These are phyloP conservation scores for Heliconius nattereri DNA, from an alignment of 1,140 invertebrate species.

Conservation along the genomic window DNA sequence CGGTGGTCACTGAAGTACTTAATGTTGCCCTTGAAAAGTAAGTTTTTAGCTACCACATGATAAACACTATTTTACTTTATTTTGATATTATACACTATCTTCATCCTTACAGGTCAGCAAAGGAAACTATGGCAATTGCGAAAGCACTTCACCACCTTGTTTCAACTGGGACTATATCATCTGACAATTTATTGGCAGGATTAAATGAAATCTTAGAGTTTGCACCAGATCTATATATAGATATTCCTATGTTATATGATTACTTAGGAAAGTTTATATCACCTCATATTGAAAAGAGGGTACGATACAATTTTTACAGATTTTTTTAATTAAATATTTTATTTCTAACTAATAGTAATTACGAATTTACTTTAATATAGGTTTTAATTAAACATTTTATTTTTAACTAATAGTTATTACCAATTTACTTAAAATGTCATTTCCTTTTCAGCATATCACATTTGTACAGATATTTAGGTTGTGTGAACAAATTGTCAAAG, in stretches of 20 bases:
- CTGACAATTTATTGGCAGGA: slow-evolving; percentile 60
- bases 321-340: neutral
- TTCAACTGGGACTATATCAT: slow-evolving; percentile 54
- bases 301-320: slow-evolving; percentile 30
- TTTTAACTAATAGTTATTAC: neutral
- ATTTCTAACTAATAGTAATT: neutral
- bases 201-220: slow-evolving; percentile 65
- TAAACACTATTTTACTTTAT: neutral
- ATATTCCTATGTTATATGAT: slow-evolving; percentile 74
- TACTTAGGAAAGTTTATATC: slow-evolving; percentile 67
- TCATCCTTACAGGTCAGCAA: slow-evolving; percentile 53
- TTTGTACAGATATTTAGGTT: slow-evolving; percentile 58
- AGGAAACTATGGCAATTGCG: slow-evolving; percentile 54
- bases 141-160: slow-evolving; percentile 59
- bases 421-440: slow-evolving; percentile 30
- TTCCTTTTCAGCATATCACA: slow-evolving; percentile 66
- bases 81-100: neutral
- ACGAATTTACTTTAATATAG: neutral
- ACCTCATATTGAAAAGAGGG: slow-evolving; percentile 72
- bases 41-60: slow-evolving; percentile 21
- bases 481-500: slow-evolving; percentile 57
- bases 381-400: neutral
- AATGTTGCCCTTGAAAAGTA: slow-evolving; percentile 67
- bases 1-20: slow-evolving; percentile 64
- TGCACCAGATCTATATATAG: slow-evolving; percentile 68